Conservation (phyloP, 2,888 invertebrate species). For the Microplitis manilae region DNA sequence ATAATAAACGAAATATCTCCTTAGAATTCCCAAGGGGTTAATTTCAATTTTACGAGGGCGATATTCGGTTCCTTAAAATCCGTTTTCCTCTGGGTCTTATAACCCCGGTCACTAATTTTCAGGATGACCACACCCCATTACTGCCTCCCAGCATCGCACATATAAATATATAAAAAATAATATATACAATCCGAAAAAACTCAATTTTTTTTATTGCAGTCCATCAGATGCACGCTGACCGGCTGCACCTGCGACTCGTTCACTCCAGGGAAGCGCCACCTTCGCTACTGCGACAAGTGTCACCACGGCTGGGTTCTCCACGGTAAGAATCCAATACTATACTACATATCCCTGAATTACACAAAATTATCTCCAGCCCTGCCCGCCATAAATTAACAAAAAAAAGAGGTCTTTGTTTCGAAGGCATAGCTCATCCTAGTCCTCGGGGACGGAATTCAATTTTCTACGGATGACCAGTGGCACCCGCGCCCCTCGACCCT, state of each 20-base stretch:
- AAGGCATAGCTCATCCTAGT: slow-evolving; percentile 66
- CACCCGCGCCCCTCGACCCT: slow-evolving; percentile 56
- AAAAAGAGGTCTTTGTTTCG: slow-evolving; percentile 48
- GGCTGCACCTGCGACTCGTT: slow-evolving; percentile 81
- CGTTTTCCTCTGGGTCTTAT: slow-evolving; percentile 66
- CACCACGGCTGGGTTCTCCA: slow-evolving; percentile 84
- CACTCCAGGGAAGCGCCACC: slow-evolving; percentile 78
- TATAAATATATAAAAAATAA: background rate
- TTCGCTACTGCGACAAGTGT: slow-evolving; percentile 81
- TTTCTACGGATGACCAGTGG: slow-evolving; percentile 69
- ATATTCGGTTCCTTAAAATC: slow-evolving; percentile 71
- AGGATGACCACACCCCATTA: slow-evolving; percentile 56
- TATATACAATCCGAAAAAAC: background rate
- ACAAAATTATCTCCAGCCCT: background rate
- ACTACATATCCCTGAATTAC: background rate
- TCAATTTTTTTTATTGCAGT: slow-evolving; percentile 70
- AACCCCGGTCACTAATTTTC: slow-evolving; percentile 65
- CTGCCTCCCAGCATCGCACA: slow-evolving; percentile 39
- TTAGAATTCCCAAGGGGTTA: slow-evolving; percentile 64
- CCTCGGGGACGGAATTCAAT: slow-evolving; percentile 71
- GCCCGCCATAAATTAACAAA: background rate
- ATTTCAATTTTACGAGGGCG: slow-evolving; percentile 63
- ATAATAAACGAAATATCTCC: slow-evolving; percentile 39
- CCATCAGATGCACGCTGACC: slow-evolving; percentile 78
- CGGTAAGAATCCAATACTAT: slow-evolving; percentile 74